Percentiles rank a stretch among this genome's conserved stretches.
Conservation (phyloP, 2,888 invertebrate genomes). For the Formica aserva region DNA sequence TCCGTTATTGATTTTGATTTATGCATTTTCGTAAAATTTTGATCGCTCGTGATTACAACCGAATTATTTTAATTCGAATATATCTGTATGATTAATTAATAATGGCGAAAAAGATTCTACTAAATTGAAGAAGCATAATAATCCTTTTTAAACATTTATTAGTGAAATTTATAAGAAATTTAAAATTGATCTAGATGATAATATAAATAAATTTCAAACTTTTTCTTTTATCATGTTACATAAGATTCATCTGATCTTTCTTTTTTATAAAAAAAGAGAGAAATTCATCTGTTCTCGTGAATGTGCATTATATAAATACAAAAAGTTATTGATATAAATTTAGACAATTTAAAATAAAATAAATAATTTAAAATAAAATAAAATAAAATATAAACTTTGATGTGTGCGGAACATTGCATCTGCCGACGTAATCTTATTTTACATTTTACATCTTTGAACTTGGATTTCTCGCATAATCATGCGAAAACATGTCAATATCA, state of each 20-base stretch:
- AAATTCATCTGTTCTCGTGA: neutral
- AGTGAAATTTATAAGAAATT: neutral
- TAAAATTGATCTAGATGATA: neutral
- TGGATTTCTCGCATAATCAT: neutral
- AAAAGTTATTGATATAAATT: neutral
- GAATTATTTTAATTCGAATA: neutral
- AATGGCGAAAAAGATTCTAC: neutral
- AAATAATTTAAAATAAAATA: neutral
- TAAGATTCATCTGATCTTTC: neutral
- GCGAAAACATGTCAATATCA: neutral
- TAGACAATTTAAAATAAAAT: neutral
- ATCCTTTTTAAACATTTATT: neutral
- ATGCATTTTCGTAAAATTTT: neutral
- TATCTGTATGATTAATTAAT: neutral
- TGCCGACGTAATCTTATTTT: neutral
- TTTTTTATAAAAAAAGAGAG: neutral
- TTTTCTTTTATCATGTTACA: neutral
- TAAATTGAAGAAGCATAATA: neutral
- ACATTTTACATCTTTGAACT: neutral
- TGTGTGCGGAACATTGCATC: neutral
- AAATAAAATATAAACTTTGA: neutral
- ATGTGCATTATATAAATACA: neutral
- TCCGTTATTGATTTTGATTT: constrained; percentile 1
- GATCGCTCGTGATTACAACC: neutral
- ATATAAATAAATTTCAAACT: neutral